phyloP scores from a whole-genome alignment of 2,113 vertebrate species.

The Menura novaehollandiae region DNA sequence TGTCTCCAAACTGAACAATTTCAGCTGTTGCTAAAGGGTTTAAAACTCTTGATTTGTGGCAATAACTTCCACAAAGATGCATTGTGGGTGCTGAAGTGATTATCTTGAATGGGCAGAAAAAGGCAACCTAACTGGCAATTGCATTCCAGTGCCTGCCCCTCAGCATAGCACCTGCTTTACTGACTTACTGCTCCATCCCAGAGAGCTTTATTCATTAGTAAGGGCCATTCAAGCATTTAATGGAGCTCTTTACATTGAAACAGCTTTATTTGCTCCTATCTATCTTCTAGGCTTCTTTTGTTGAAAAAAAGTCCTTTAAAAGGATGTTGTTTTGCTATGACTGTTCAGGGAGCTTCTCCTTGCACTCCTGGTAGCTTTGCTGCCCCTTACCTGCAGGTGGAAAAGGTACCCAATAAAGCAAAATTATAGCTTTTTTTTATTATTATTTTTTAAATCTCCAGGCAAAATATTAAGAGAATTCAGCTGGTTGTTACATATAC shows the following conservation, averaged over 20 bases:
- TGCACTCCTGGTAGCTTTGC: background rate
- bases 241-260: slow-evolving; percentile 22
- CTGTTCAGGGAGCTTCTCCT: background rate
- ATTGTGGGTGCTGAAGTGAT: background rate
- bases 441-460: background rate
- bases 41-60: slow-evolving; percentile 36
- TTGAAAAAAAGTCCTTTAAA: background rate
- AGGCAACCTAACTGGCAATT: background rate
- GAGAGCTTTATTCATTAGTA: slow-evolving; percentile 26
- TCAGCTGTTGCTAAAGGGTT: slow-evolving; percentile 9
- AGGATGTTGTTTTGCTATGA: background rate
- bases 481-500: background rate
- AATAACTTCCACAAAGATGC: background rate
- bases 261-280: background rate
- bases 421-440: background rate
- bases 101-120: background rate
- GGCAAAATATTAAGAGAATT: background rate
- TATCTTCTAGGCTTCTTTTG: background rate
- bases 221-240: slow-evolving; percentile 39
- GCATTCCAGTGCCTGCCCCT: background rate
- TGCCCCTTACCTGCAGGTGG: background rate
- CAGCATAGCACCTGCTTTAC: slow-evolving; percentile 4
- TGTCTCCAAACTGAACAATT: background rate
- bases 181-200: background rate
- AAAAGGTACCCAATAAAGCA: background rate